Evolutionary conservation across 2,888 invertebrate species (phyloP), one percentile per base, ranked within the genome.

Genomic region (Sabatieria punctata): DNA sequence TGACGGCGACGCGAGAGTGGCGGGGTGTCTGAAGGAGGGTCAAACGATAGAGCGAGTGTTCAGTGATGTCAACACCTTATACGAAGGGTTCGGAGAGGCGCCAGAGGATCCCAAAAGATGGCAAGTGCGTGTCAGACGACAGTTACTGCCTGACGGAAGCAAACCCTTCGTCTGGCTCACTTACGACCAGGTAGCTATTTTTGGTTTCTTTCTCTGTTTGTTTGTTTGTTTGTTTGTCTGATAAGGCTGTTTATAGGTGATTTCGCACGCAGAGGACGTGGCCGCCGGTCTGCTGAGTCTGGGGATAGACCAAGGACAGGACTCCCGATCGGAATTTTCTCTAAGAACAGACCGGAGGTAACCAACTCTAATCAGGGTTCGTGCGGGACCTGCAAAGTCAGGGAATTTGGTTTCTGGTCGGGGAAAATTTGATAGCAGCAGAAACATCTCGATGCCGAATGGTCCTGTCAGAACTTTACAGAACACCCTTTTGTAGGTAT

Each of bases 51-150:
- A 55, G 35, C 85, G 78, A 67, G 73, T 86, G 53, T 80, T 80
- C 66, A 82, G 85, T 60, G 88, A 88, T 67, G 80, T 82, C 47
- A 77, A 77, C 63, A 91, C 91, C 44, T 72, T 89, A 35, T 88
- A 84, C 68, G 85, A 88, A 60, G 79, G 80, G 54, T 85, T 89
- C 79, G 86, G 56, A 77, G 82, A 67, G 91, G 91, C 53, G 83
- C 85, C 58, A 84, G 82, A 71, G 80, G 84, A 68, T 88, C 88
- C 63, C n/a, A n/a, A 85, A 83, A 80, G 69, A 77, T 49, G 61
- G 61, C 11, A 55, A 56, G 4, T 59, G 58, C 57, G 53, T 62
- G 35, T 61, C 63, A 53, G 54, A 19, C 52, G 62, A 2, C 48
- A 52, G 41, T 53, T 53, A 36, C 51, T 54, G 38, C 25, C 48